phyloP scores from a whole-genome alignment of 2,797 vertebrate species.

The Buphagus erythrorhynchus region DNA sequence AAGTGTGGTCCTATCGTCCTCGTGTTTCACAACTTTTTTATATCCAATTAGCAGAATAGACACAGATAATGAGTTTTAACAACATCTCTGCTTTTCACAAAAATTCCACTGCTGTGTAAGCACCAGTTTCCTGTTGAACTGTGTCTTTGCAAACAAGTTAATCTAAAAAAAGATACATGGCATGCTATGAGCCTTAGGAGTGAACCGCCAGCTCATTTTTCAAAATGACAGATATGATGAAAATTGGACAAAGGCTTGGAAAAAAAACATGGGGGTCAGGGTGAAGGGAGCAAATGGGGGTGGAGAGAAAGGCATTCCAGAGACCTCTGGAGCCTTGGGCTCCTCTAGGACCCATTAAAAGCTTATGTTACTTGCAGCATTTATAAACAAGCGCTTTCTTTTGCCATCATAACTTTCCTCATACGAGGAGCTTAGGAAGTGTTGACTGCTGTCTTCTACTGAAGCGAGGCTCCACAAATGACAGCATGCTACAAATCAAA shows the following conservation, averaged over 20 bases:
- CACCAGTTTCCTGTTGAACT: conserved; percentile 5
- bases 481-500: conserved; percentile 44
- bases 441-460: conserved; percentile 12
- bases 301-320: conserved; percentile 8
- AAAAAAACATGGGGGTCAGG: conserved; percentile 24
- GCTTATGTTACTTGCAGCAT: conserved; percentile 16
- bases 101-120: neutral
- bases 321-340: conserved; percentile 47
- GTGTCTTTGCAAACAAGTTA: conserved; percentile 24
- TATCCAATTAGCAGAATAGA: neutral
- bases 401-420: neutral
- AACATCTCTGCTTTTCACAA: conserved; percentile 4
- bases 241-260: conserved; percentile 43
- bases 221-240: conserved; percentile 58
- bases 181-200: conserved; percentile 1
- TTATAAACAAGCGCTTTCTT: conserved; percentile 51
- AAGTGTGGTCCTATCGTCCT: neutral
- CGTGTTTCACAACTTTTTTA: neutral
- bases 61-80: neutral
- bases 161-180: conserved; percentile 9
- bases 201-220: conserved; percentile 22
- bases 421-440: neutral
- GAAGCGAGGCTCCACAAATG: conserved; percentile 38
- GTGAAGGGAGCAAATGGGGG: neutral
- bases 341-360: conserved; percentile 64